These are phyloP conservation scores for Sitodiplosis mosellana DNA, from an alignment of 1,140 invertebrate genomes.

Conservation along the genomic window DNA sequence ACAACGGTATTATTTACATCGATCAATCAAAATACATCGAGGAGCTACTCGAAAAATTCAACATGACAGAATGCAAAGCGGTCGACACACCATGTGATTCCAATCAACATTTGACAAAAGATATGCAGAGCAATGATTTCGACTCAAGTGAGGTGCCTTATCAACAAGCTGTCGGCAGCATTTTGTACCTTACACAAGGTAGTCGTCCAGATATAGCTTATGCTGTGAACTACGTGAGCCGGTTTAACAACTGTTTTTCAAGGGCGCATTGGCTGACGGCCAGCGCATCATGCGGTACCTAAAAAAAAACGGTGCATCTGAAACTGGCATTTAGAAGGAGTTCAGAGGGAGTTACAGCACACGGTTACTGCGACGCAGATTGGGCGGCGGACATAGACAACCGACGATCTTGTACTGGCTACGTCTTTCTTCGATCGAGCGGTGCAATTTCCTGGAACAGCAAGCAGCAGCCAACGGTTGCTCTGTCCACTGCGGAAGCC, in stretches of 20 bases:
- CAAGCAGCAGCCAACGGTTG: conserved; percentile 17
- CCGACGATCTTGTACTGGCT: conserved; percentile 18
- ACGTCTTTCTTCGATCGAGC: conserved; percentile 12
- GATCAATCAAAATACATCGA: conserved; percentile 18
- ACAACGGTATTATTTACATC: conserved; percentile 12
- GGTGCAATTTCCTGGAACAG: conserved; percentile 17
- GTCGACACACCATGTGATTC: conserved; percentile 12
- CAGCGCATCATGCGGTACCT: conserved; percentile 9
- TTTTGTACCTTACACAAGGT: conserved; percentile 13
- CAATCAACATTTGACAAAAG: conserved; percentile 11
- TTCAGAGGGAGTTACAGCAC: neutral
- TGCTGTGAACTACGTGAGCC: conserved; percentile 19
- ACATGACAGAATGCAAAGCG: conserved; percentile 19
- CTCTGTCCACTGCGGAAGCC: conserved; percentile 17
- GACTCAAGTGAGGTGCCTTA: conserved; percentile 1
- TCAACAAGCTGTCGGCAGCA: conserved; percentile 12
- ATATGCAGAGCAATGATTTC: conserved; percentile 5
- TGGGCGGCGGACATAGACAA: conserved; percentile 16
- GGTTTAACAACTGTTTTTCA: too few relatives aligned
- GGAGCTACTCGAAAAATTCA: conserved; percentile 16
- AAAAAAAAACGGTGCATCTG: conserved; percentile 6
- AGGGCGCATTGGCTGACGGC: too few relatives aligned
- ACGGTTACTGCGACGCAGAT: conserved; percentile 15
- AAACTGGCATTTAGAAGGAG: conserved; percentile 6
- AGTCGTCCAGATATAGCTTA: conserved; percentile 19